phyloP scores from a whole-genome alignment of 2,113 vertebrate species.

The Strix uralensis region DNA sequence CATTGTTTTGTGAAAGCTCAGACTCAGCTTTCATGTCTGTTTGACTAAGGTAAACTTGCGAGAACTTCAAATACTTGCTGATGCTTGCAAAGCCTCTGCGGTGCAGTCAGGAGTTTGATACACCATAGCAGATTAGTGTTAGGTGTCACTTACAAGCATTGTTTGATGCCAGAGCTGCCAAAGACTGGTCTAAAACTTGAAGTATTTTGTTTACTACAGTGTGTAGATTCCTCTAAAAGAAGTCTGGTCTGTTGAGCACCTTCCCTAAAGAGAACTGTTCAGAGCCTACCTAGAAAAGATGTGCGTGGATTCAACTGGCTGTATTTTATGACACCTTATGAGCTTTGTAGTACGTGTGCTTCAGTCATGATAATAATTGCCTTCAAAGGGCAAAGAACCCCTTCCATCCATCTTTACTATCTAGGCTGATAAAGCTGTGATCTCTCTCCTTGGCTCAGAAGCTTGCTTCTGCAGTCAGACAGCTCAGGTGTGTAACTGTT shows the following conservation, averaged over 20 bases:
- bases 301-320: neutral
- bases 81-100: neutral
- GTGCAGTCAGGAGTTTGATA: neutral
- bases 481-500: neutral
- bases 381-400: neutral
- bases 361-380: neutral
- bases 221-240: neutral
- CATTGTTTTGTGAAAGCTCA: neutral
- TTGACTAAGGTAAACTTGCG: neutral
- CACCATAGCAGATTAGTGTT: neutral
- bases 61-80: neutral
- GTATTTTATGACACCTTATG: neutral
- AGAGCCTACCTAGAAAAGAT: neutral
- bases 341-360: neutral
- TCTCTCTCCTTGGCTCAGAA: neutral
- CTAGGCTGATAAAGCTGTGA: neutral
- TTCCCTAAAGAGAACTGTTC: neutral
- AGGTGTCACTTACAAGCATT: neutral
- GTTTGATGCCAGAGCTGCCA: neutral
- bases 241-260: neutral
- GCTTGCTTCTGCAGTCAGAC: neutral
- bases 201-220: neutral
- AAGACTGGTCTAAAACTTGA: neutral
- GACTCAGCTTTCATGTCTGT: neutral
- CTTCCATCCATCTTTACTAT: neutral